Conservation (phyloP, 2,888 invertebrate species). For the Oxystoma pomonae region DNA sequence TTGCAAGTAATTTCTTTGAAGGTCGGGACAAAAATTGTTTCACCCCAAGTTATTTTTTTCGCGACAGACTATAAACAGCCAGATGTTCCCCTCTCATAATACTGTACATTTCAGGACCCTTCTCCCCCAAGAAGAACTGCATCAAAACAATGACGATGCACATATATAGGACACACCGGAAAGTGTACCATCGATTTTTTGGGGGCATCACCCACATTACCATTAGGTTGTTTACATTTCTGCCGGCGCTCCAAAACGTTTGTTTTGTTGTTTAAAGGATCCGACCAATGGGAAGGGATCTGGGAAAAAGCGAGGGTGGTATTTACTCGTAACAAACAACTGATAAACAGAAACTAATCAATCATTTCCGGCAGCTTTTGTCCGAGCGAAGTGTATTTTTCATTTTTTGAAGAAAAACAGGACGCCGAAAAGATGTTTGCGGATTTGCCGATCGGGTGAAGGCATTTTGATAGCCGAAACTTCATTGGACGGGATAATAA, state of each 20-base stretch:
- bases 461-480: conserved; percentile 7
- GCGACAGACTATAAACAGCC: conserved; percentile 2
- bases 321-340: conserved; percentile 22
- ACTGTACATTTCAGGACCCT: conserved; percentile 4
- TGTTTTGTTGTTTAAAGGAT: conserved; percentile 6
- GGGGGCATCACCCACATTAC: neutral
- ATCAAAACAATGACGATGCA: conserved; percentile 22
- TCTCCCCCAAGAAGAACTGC: conserved; percentile 16
- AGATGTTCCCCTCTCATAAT: conserved; percentile 16
- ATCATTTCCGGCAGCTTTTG: conserved; percentile 22
- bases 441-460: conserved; percentile 3
- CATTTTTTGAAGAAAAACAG: conserved; percentile 21
- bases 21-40: neutral
- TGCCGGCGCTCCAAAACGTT: neutral
- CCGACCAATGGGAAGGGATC: conserved; percentile 2
- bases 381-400: conserved; percentile 24
- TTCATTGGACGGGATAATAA: conserved; percentile 21
- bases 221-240: neutral
- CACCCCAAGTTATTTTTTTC: neutral
- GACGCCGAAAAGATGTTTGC: conserved; percentile 15
- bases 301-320: conserved; percentile 14
- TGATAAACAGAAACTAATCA: conserved; percentile 24
- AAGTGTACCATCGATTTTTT: conserved; percentile 22
- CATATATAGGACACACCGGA: conserved; percentile 21
- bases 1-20: neutral